Evolutionary conservation across 2,113 vertebrate genomes (phyloP).

Genomic region (Dicerorhinus sumatrensis): DNA sequence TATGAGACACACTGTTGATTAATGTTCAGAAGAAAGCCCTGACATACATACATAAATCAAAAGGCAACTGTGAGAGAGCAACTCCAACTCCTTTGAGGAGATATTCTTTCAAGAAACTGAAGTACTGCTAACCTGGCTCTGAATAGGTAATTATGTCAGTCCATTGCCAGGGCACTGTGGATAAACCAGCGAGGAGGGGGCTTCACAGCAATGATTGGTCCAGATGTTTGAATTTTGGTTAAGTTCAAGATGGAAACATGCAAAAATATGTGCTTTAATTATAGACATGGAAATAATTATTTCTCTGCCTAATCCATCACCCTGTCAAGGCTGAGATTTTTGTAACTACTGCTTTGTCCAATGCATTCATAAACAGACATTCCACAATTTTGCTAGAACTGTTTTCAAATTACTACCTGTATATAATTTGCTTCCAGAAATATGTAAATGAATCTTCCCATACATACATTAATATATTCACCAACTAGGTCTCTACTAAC

Average conservation of each 20-base stretch:
- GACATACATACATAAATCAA: background rate
- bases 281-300: constrained; percentile 73
- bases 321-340: constrained; percentile 45
- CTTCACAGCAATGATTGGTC: constrained; percentile 11
- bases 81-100: background rate
- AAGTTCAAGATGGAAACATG: constrained; percentile 17
- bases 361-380: constrained; percentile 34
- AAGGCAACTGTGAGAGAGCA: background rate
- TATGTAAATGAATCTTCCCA: background rate
- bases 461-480: background rate
- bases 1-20: background rate
- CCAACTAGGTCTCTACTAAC: background rate
- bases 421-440: constrained; percentile 46
- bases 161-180: background rate
- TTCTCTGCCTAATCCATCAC: constrained; percentile 70
- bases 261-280: constrained; percentile 69
- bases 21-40: constrained; percentile 22
- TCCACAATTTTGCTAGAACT: constrained; percentile 46
- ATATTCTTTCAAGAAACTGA: background rate
- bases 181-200: background rate
- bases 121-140: background rate
- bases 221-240: constrained; percentile 72
- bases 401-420: constrained; percentile 47
- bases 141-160: background rate
- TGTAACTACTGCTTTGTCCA: constrained; percentile 49